A percentile compares a stretch with the other conserved stretches of the same genome.
phyloP scores from a whole-genome alignment of 2,797 vertebrate species.

The Eurystomus glaucurus region DNA sequence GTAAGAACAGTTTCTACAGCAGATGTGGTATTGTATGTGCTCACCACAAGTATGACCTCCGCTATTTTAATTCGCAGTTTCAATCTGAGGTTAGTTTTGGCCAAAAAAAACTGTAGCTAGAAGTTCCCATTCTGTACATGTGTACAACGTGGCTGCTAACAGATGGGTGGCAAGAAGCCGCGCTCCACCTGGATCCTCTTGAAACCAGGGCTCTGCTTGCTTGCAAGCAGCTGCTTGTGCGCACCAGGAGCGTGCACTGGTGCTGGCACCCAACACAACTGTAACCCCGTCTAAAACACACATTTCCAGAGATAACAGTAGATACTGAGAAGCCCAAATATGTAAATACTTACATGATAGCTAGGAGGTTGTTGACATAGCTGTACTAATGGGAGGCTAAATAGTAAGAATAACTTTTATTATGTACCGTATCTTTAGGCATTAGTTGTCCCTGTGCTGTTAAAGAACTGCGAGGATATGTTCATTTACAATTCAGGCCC shows the following conservation, averaged over 20 bases:
- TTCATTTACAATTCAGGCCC: neutral
- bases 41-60: neutral
- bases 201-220: neutral
- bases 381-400: neutral
- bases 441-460: neutral
- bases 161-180: accelerated
- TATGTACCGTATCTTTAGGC: neutral
- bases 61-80: neutral
- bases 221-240: neutral
- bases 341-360: neutral
- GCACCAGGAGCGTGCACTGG: accelerated
- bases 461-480: neutral
- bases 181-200: neutral
- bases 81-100: neutral
- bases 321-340: neutral
- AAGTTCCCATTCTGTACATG: neutral
- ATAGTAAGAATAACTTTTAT: neutral
- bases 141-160: neutral
- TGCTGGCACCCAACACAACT: neutral
- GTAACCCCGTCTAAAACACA: neutral
- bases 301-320: neutral
- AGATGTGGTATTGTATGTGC: neutral
- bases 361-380: neutral
- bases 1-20: neutral
- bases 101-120: neutral